Evolutionary conservation across 2,113 vertebrate genomes (phyloP).

Genomic region (Pimephales promelas): DNA sequence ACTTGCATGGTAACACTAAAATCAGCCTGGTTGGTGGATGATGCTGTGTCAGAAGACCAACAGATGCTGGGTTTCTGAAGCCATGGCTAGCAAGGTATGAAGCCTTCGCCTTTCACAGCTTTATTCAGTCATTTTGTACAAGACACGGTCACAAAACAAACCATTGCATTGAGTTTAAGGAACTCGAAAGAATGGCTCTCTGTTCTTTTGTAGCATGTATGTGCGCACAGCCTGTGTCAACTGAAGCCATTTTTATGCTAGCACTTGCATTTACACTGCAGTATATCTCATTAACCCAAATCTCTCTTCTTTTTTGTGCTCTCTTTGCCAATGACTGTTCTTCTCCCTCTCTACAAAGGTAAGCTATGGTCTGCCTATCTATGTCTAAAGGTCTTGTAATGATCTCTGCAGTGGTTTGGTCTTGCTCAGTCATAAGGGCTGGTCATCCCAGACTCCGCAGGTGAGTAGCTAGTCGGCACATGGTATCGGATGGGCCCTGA

Average conservation of each 20-base stretch:
- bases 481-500: neutral
- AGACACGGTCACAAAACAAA: conserved; percentile 49
- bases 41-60: conserved; percentile 46
- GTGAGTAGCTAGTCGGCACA: conserved; percentile 43
- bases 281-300: conserved; percentile 67
- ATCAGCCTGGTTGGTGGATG: conserved; percentile 47
- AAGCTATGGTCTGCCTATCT: conserved; percentile 66
- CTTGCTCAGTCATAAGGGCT: conserved; percentile 30
- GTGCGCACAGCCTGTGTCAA: conserved; percentile 28
- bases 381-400: neutral
- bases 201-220: conserved; percentile 46
- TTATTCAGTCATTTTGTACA: conserved; percentile 54
- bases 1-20: conserved; percentile 54
- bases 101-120: conserved; percentile 39
- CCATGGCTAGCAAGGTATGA: conserved; percentile 52
- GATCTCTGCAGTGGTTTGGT: conserved; percentile 45
- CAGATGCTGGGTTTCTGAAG: conserved; percentile 40
- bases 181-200: conserved; percentile 25
- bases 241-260: conserved; percentile 43
- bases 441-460: conserved; percentile 37
- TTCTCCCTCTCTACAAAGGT: conserved; percentile 74
- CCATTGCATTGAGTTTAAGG: conserved; percentile 33
- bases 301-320: conserved; percentile 56
- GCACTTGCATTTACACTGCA: neutral
- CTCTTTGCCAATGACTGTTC: conserved; percentile 66